Base-by-base conservation (phyloP, 2,888 invertebrate genomes). In the Acrocyrtus sp. region DNA sequence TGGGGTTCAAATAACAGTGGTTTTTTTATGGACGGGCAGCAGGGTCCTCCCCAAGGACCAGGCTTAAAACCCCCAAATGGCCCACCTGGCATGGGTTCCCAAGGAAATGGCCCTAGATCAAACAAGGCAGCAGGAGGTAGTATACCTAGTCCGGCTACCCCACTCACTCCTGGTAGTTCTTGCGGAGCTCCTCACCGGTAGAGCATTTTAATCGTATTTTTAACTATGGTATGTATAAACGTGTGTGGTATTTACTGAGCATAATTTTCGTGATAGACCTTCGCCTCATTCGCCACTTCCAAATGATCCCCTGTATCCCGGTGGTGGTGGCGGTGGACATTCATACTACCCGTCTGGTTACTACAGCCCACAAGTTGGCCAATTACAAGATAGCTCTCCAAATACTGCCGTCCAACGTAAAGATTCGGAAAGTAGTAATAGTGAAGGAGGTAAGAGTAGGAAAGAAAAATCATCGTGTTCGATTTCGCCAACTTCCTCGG, bases 391-490 rank as follows among this genome's bases (percentile, higher is more conserved):
- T 51, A 73, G 56, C 48, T 73, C 73, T 15, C 73, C 73, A 21
- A 73, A 73, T 54, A 76, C 76, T 47, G 74, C 79, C 79, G 83
- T 86, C 83, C 84, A 80, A 60, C 73, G 86, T 82, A 84, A 84
- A 81, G 83, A 84, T 79, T 82, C 66, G 79, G 82, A 78, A 82
- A 83, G 78, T 83, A 81, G 81, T 74, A 81, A 81, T 78, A 81
- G 81, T 70, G 81, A 80, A 74, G 81, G 80, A 66, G 81, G 80
- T 34, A 79, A 80, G 72, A 78, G 80, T 78, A 75, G 80, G 68
- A 81, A 79, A 73, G 80, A 81, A 56, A 81, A 80, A 73, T 81
- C 81, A 48, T 81, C 81, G 54, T 81, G 80, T 77, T 81, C 81
- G 45, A 80, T 80, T 61, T 81, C 81, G 45, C 81, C 81, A 27